Evolutionary conservation across 2,113 vertebrate species (phyloP).

Genomic region (Vulpes lagopus): DNA sequence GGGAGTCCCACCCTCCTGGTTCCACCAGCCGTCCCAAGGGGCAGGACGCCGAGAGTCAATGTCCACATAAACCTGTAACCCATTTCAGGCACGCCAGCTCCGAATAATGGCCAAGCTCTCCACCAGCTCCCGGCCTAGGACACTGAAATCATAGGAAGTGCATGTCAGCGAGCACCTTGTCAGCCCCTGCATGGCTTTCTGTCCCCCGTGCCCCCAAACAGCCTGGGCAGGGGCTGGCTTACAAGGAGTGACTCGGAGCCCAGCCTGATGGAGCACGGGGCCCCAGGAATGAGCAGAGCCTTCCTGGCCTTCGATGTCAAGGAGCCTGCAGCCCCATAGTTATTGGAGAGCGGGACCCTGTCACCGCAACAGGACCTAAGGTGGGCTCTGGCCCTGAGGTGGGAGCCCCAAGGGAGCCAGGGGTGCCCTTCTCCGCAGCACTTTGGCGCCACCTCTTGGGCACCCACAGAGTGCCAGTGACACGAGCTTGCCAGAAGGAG

Average conservation of each 20-base stretch:
- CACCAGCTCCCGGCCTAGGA: neutral
- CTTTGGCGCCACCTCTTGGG: slow-evolving; percentile 72
- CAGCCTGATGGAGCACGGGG: neutral
- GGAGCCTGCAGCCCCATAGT: accelerated
- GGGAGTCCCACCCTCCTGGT: neutral
- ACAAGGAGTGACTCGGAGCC: neutral
- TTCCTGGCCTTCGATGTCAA: neutral
- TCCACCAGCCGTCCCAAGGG: neutral
- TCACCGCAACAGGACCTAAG: neutral
- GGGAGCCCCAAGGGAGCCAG: neutral
- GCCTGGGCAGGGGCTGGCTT: neutral
- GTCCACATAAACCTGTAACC: neutral
- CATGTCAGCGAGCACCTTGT: neutral
- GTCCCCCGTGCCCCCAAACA: neutral
- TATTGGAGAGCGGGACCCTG: neutral
- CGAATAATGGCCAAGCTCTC: neutral
- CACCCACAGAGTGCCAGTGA: neutral
- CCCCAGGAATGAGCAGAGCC: neutral
- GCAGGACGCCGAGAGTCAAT: neutral
- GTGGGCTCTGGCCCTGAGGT: neutral
- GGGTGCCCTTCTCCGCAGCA: neutral
- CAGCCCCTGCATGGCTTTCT: neutral
- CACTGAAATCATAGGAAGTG: neutral
- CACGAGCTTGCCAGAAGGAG: neutral
- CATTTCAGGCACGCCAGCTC: neutral